These are phyloP conservation scores for Plemyria rubiginata DNA, from an alignment of 2,888 invertebrate species.

Conservation along the genomic window DNA sequence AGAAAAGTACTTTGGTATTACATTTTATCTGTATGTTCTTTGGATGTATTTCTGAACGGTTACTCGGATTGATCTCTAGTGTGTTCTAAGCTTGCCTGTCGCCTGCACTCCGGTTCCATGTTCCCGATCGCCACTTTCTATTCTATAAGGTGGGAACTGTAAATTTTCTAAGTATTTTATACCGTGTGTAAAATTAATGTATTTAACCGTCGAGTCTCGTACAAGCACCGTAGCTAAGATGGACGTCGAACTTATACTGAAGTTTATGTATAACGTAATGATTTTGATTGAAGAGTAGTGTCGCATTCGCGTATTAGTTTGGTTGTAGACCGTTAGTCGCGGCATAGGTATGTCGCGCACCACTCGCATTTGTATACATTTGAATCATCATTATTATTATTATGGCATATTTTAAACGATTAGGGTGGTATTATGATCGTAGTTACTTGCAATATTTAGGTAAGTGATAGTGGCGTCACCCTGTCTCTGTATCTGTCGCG, in stretches of 20 bases:
- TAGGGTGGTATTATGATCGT: constrained; percentile 72
- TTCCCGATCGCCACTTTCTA: constrained; percentile 55
- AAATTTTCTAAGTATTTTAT: constrained; percentile 84
- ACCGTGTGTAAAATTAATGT: constrained; percentile 78
- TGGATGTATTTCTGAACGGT: constrained; percentile 66
- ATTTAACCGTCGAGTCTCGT: constrained; percentile 65
- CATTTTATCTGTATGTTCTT: constrained; percentile 76
- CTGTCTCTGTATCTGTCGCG: constrained; percentile 58
- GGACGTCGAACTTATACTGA: constrained; percentile 45
- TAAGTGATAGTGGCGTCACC: constrained; percentile 70
- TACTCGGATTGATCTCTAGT: constrained; percentile 62
- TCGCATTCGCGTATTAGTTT: constrained; percentile 15
- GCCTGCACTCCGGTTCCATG: constrained; percentile 33
- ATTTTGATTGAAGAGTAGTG: constrained; percentile 25
- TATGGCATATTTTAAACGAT: constrained; percentile 66
- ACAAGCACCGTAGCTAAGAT: constrained; percentile 58
- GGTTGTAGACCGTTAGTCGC: constrained; percentile 40
- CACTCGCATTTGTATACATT: constrained; percentile 60
- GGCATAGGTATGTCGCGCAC: constrained; percentile 11
- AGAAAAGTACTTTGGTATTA: constrained; percentile 80
- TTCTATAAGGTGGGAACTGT: constrained; percentile 76
- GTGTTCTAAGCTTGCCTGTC: constrained; percentile 43
- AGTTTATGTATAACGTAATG: constrained; percentile 32
- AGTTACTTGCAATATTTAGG: constrained; percentile 80
- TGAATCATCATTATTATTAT: constrained; percentile 59